Evolutionary conservation across 2,888 invertebrate species (phyloP).

Genomic region (Drosophila kanekoi): DNA sequence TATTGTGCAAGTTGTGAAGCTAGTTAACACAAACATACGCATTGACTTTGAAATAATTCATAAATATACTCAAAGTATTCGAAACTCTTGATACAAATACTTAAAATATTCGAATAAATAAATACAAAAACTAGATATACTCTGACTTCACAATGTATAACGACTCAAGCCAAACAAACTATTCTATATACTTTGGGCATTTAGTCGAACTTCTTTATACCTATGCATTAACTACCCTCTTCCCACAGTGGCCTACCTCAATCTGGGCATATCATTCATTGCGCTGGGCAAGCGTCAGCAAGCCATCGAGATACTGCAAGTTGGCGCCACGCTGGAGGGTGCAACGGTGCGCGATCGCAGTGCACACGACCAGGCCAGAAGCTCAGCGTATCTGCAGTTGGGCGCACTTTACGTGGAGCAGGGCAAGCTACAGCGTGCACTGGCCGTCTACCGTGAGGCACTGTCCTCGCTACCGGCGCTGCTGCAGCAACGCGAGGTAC

Average conservation of each 20-base stretch:
- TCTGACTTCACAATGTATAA: not conserved
- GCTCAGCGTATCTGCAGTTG: conserved; percentile 95
- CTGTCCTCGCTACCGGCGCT: conserved; percentile 92
- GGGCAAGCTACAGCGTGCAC: conserved; percentile 92
- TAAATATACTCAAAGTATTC: too few relatives aligned
- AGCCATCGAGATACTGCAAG: conserved; percentile 92
- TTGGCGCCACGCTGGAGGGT: conserved; percentile 93
- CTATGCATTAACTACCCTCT: not conserved
- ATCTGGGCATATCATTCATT: conserved; percentile 94
- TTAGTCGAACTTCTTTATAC: not conserved
- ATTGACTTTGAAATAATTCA: too few relatives aligned
- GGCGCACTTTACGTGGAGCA: conserved; percentile 94
- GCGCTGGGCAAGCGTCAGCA: conserved; percentile 94
- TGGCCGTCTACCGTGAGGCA: conserved; percentile 95
- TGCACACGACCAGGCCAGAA: conserved; percentile 94
- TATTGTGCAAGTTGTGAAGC: too few relatives aligned
- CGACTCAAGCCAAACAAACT: too few relatives aligned
- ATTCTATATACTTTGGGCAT: not conserved
- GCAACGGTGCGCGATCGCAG: conserved; percentile 93
- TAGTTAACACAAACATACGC: too few relatives aligned
- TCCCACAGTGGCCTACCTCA: conserved; percentile 92
- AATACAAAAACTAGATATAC: not conserved
- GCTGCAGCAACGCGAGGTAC: conserved; percentile 87
- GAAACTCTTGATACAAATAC: too few relatives aligned
- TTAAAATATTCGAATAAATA: not conserved